Conservation (phyloP, 2,113 vertebrate genomes). For the Grallaria varia region DNA sequence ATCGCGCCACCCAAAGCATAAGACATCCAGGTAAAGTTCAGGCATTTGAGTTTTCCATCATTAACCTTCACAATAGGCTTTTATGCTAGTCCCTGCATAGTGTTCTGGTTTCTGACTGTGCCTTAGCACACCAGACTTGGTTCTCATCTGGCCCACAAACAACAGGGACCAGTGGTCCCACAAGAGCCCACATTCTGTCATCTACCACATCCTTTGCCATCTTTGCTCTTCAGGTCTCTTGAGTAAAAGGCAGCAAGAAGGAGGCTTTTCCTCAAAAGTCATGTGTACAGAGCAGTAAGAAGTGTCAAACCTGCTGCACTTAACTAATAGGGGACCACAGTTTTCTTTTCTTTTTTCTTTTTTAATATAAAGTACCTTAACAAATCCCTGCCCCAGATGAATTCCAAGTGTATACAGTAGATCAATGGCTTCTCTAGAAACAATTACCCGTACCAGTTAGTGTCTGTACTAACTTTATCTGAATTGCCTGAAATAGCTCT, state of each 20-base stretch:
- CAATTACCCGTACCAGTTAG: background rate
- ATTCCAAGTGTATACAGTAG: background rate
- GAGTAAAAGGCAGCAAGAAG: background rate
- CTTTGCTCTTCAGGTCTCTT: background rate
- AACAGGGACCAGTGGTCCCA: accelerated
- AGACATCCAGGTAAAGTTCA: background rate
- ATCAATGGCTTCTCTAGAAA: background rate
- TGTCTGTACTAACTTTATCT: background rate
- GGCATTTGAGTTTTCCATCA: background rate
- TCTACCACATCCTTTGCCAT: background rate
- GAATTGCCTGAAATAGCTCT: background rate
- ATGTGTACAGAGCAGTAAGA: background rate
- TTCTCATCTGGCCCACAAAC: background rate
- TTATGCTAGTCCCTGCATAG: accelerated
- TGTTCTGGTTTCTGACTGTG: accelerated
- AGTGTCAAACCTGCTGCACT: background rate
- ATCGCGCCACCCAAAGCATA: background rate
- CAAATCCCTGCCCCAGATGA: background rate
- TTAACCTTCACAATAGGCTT: background rate
- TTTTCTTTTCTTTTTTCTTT: accelerated
- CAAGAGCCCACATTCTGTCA: accelerated
- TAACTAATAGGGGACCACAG: background rate
- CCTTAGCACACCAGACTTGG: accelerated
- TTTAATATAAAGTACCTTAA: background rate
- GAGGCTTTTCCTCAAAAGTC: background rate